Evolutionary conservation across 2,888 invertebrate genomes (phyloP), one percentile per base, ranked within the genome.

Genomic region (Galerucella nymphaeae): DNA sequence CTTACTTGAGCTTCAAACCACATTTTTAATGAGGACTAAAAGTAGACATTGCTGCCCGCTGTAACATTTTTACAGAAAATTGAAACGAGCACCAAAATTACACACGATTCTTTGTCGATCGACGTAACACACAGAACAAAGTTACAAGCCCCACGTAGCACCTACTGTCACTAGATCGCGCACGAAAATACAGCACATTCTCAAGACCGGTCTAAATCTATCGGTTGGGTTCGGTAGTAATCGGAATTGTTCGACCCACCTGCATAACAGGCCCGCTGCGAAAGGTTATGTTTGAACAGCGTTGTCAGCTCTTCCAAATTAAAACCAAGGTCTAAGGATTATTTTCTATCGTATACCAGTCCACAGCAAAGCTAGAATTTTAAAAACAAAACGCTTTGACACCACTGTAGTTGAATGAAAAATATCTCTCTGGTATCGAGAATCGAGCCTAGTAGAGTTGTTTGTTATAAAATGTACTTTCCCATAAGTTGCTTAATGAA

Each of bases 1-100:
- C 86, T 83, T 81, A 87, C 87, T 85, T 87, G 86, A 82, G 86
- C 83, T 83, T 86, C 86, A 86, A 85, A 86, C 86, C 87, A 87
- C 87, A 87, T 87, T 82, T 81, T 86, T 85, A 85, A 81, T 84
- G 82, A 76, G 84, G 84, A 79, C 83, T 82, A 76, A 80, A 82
- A 80, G 83, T 81, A 80, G 81, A 82, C 85, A 86, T 86, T 84
- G 85, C 85, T 84, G 86, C 86, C 83, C 83, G 78, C 76, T 80
- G 86, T 85, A 86, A 86, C 87, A 86, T 86, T 81, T 83, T 83
- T 82, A 70, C 70, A 50, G 70, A 70, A 76, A 78, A 75, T 67
- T 18, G 4, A 48, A 76, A 72, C 73, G 74, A 73, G 72, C 75
- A 75, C 78, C 30, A 78, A 76, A 68, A 68, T 75, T 75, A 74